Evolutionary conservation across 2,888 invertebrate genomes (phyloP).

Genomic region (Encarsia formosa): DNA sequence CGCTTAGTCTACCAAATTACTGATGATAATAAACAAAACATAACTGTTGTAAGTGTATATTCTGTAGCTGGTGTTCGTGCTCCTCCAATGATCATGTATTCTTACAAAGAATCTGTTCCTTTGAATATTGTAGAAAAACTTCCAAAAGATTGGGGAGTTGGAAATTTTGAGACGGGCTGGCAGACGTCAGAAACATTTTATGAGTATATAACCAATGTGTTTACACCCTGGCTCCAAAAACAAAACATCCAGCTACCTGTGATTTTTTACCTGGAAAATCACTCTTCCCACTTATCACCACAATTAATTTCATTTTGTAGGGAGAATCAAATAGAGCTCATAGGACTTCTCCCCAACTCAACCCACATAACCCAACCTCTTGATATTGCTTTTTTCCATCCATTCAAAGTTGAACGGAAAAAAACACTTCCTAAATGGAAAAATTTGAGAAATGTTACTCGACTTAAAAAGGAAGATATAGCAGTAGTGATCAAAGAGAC

Average conservation of each 20-base stretch:
- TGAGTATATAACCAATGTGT: slow-evolving; percentile 46
- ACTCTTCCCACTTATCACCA: slow-evolving; percentile 43
- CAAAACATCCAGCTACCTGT: slow-evolving; percentile 41
- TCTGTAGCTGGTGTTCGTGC: slow-evolving; percentile 35
- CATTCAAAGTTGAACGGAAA: slow-evolving; percentile 41
- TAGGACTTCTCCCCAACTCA: slow-evolving; percentile 41
- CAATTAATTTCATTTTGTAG: slow-evolving; percentile 45
- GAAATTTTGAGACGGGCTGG: slow-evolving; percentile 49
- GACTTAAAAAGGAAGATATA: slow-evolving; percentile 2
- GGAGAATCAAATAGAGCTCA: slow-evolving; percentile 41
- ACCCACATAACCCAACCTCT: slow-evolving; percentile 47
- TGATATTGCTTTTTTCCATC: slow-evolving; percentile 44
- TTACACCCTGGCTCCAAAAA: slow-evolving; percentile 42
- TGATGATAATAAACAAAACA: neutral
- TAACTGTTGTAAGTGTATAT: neutral
- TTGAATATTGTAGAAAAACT: slow-evolving; percentile 31
- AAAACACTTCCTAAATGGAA: slow-evolving; percentile 15
- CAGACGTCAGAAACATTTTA: slow-evolving; percentile 48
- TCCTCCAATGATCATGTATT: slow-evolving; percentile 38
- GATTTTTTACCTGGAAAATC: slow-evolving; percentile 48
- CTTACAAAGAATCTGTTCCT: slow-evolving; percentile 30
- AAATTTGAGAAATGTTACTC: neutral
- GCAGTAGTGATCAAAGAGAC: neutral
- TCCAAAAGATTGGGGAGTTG: slow-evolving; percentile 44
- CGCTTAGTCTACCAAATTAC: neutral